Evolutionary conservation across 2,797 vertebrate species (phyloP).

Genomic region (Morus bassanus): DNA sequence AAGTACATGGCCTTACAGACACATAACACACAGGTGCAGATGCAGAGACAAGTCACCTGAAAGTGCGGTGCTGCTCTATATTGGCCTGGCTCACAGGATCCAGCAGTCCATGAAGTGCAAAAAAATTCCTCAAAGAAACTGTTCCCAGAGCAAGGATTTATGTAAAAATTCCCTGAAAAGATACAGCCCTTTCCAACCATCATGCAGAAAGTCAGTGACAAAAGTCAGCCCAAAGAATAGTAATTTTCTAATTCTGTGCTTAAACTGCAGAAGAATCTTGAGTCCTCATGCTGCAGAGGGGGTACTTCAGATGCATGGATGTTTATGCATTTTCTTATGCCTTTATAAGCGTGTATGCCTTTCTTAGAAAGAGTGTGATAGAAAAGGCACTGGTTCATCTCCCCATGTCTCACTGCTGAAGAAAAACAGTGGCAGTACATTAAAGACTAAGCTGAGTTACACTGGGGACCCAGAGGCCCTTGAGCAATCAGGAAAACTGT

Average conservation of each 20-base stretch:
- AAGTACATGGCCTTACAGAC: fast-evolving
- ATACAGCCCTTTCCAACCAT: fast-evolving
- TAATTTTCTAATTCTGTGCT: neutral
- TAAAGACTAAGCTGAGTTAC: neutral
- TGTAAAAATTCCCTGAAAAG: neutral
- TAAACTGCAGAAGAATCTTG: neutral
- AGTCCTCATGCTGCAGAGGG: neutral
- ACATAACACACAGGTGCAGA: fast-evolving
- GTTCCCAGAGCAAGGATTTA: neutral
- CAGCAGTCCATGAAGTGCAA: neutral
- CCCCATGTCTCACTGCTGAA: neutral
- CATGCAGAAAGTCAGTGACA: neutral
- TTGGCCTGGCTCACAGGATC: neutral
- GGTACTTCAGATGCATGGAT: neutral
- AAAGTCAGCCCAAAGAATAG: neutral
- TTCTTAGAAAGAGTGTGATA: neutral
- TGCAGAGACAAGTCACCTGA: neutral
- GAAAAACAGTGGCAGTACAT: neutral
- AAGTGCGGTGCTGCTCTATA: neutral
- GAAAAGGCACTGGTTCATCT: neutral
- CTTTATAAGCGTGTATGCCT: neutral
- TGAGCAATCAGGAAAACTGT: neutral
- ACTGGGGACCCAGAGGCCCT: neutral
- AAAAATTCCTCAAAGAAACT: neutral
- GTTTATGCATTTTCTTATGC: neutral